A percentile compares a stretch with the other conserved stretches of the same genome.
These are phyloP conservation scores for Caranx melampygus DNA, from an alignment of 2,113 vertebrate genomes.

Conservation along the genomic window DNA sequence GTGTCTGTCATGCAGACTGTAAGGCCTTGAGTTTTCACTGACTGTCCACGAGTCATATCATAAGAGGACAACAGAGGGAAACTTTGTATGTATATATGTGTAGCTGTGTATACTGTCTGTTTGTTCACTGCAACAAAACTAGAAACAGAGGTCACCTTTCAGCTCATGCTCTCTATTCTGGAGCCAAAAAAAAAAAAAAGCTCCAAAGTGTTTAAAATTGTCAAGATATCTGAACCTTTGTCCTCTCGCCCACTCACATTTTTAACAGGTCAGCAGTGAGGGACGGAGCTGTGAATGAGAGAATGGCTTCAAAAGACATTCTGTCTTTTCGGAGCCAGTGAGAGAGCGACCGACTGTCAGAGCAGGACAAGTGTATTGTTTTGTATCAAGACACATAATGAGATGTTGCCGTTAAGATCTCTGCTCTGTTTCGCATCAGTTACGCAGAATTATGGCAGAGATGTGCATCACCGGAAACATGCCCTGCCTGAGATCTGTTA, in stretches of 20 bases:
- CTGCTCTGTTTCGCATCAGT: neutral
- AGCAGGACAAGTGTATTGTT: neutral
- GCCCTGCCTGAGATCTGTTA: neutral
- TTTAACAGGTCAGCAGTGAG: neutral
- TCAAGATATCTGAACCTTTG: neutral
- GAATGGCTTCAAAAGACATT: neutral
- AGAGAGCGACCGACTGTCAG: neutral
- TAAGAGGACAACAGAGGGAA: neutral
- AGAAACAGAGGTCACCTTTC: neutral
- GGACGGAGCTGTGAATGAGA: neutral
- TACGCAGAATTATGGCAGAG: neutral
- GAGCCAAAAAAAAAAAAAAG: no score
- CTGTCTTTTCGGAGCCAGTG: neutral
- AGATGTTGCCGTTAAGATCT: neutral
- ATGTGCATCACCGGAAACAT: neutral
- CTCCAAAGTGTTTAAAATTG: neutral
- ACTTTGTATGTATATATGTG: no score
- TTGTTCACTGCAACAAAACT: neutral
- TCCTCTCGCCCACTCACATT: neutral
- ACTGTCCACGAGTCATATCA: neutral
- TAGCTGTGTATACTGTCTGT: no score
- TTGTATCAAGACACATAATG: neutral
- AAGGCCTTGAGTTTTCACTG: neutral
- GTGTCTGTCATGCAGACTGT: neutral
- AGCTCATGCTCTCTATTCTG: neutral